phyloP scores from a whole-genome alignment of 1,140 invertebrate genomes.

The Rhynchophorus ferrugineus region DNA sequence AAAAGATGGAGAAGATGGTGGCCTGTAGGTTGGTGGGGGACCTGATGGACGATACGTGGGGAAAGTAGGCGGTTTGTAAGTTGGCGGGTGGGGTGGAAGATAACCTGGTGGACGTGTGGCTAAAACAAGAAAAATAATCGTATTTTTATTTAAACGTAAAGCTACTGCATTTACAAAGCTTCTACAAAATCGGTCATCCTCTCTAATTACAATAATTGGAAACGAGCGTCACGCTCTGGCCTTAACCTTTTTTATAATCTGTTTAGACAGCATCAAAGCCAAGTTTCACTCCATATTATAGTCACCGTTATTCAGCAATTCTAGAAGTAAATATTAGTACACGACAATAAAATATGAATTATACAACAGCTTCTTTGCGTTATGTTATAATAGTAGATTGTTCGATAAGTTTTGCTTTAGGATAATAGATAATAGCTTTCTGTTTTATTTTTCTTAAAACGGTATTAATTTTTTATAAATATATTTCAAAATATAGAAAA shows the following conservation, averaged over 20 bases:
- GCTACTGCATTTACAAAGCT: not conserved
- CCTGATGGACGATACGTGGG: constrained; percentile 18
- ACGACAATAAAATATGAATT: no score
- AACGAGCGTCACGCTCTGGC: not conserved
- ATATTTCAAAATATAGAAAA: no score
- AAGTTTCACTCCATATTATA: no score
- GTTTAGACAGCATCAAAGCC: not conserved
- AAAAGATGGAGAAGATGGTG: constrained; percentile 28
- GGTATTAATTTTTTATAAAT: no score
- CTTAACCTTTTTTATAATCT: not conserved
- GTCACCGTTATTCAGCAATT: not conserved
- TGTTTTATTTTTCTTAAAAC: no score
- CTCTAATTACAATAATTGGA: not conserved
- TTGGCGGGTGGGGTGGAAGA: constrained; percentile 19
- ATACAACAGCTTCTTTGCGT: no score
- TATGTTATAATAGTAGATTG: no score
- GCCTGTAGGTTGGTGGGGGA: constrained; percentile 28
- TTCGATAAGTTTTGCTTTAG: no score
- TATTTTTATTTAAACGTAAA: not conserved
- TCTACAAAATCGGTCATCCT: not conserved
- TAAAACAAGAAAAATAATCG: constrained; percentile 8
- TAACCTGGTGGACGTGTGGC: constrained; percentile 19
- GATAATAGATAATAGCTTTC: no score
- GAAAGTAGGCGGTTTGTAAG: constrained; percentile 30
- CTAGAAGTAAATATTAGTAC: not conserved